phyloP scores from a whole-genome alignment of 2,797 vertebrate genomes.

The Enteromius argenteus region DNA sequence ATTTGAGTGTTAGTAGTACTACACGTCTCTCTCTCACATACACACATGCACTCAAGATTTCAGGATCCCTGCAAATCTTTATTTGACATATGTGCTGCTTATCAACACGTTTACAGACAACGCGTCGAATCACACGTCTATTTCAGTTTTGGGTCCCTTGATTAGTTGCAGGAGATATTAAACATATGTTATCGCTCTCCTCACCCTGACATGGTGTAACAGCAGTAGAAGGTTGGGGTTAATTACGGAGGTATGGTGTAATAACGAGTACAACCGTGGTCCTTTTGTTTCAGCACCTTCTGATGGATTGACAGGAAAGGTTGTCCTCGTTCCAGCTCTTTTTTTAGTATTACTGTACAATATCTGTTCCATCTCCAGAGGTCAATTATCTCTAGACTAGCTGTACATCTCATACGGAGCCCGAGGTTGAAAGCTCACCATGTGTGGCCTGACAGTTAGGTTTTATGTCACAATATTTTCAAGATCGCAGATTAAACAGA shows the following conservation, averaged over 20 bases:
- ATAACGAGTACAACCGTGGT: constrained; percentile 56
- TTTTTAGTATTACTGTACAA: constrained; percentile 63
- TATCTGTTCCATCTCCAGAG: constrained; percentile 42
- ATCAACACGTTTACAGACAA: constrained; percentile 82
- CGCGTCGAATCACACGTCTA: constrained; percentile 79
- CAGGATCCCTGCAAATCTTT: constrained; percentile 25
- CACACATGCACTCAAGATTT: neutral
- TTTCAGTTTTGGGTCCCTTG: constrained; percentile 77
- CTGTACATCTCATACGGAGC: constrained; percentile 57
- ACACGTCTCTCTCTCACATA: neutral
- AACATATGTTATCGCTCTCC: constrained; percentile 71
- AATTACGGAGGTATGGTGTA: constrained; percentile 71
- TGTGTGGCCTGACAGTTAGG: constrained; percentile 70
- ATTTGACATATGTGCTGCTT: constrained; percentile 78
- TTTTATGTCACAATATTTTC: constrained; percentile 82
- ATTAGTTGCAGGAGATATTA: constrained; percentile 73
- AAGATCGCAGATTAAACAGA: constrained; percentile 74
- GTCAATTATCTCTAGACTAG: constrained; percentile 51
- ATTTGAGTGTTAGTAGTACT: neutral
- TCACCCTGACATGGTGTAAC: constrained; percentile 68
- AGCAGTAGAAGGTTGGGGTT: constrained; percentile 68
- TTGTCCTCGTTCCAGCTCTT: constrained; percentile 64
- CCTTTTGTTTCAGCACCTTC: constrained; percentile 69
- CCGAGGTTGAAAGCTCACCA: constrained; percentile 49
- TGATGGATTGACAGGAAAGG: constrained; percentile 70